Evolutionary conservation across 2,113 vertebrate genomes (phyloP), one percentile per base, ranked within the genome.

Genomic region (Ellobius talpinus): DNA sequence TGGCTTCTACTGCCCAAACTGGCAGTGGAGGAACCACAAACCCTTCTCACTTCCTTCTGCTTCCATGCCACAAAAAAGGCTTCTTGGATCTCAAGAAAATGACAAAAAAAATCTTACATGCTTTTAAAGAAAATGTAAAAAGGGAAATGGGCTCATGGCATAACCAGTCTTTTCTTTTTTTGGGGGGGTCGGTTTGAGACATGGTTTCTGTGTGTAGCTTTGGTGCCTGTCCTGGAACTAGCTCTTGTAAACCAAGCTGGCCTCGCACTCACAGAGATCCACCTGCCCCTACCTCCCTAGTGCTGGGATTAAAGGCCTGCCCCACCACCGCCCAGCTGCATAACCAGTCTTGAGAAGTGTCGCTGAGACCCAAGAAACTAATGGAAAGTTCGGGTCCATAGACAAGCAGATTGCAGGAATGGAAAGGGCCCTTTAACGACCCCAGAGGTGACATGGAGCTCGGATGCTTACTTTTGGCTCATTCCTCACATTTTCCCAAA

Each of bases 381-480:
- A 92, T 10, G 24, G 26, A 72, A 91, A 82, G 50, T 0, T 36
- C 66, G 77, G 21, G 61, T 70, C 66, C 52, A 47, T 1, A 92
- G n/a, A 19, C 3, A 9, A 95, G 61, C 52, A 45, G 61, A 1
- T 47, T 70, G 61, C 1, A 29, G 0, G 45, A 73, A 70, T 82
- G 39, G 68, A 96, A 79, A 55, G 29, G 58, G 58, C 47, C 63
- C 78, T 96, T 96, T 95, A 92, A 91, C 19, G 36, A 95, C 77
- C 87, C 86, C 73, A 95, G 77, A 95, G 94, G 82, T 92, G 58
- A 16, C 2, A 45, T 1, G 19, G 92, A 91, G 90, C 86, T 82
- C 61, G 61, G 81, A 92, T 52, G 81, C 68, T 90, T 72, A 81
- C 91, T 97, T 94, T 91, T 96, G 95, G 94, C 92, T 95, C 96